Evolutionary conservation across 2,888 invertebrate genomes (phyloP).

Genomic region (Drosophila sordidula): DNA sequence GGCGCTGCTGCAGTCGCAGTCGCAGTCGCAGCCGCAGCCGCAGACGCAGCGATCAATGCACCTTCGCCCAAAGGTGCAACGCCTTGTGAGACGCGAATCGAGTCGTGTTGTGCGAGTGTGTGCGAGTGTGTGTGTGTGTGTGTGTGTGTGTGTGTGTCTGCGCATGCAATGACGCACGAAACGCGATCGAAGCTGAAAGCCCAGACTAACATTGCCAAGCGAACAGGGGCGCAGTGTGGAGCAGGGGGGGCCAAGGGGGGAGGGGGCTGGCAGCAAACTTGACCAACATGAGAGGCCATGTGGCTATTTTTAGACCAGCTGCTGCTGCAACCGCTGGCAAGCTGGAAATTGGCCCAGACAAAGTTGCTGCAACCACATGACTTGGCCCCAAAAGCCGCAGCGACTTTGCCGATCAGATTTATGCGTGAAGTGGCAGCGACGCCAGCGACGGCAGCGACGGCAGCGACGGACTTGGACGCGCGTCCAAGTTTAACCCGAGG

Average conservation of each 20-base stretch:
- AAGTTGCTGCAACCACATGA: constrained; percentile 20
- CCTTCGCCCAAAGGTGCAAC: constrained; percentile 77
- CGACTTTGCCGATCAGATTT: constrained; percentile 67
- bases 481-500: constrained; percentile 49
- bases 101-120: not conserved
- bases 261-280: constrained; percentile 37
- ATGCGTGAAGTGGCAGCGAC: constrained; percentile 57
- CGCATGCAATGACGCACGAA: constrained; percentile 77
- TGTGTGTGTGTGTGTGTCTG: constrained; percentile 42
- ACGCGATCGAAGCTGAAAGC: constrained; percentile 66
- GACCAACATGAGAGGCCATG: constrained; percentile 74
- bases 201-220: constrained; percentile 23
- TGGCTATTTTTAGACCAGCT: constrained; percentile 66
- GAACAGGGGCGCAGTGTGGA: not conserved
- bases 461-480: constrained; percentile 2
- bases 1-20: constrained; percentile 21
- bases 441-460: not conserved
- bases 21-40: constrained; percentile 25
- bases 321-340: constrained; percentile 21
- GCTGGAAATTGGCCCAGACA: constrained; percentile 56
- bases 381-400: constrained; percentile 16
- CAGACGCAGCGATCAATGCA: constrained; percentile 74
- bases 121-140: constrained; percentile 4
- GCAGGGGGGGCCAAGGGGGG: not conserved
- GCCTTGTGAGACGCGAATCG: constrained; percentile 54